Conservation (phyloP, 2,797 vertebrate genomes). For the Chiloscyllium punctatum region DNA sequence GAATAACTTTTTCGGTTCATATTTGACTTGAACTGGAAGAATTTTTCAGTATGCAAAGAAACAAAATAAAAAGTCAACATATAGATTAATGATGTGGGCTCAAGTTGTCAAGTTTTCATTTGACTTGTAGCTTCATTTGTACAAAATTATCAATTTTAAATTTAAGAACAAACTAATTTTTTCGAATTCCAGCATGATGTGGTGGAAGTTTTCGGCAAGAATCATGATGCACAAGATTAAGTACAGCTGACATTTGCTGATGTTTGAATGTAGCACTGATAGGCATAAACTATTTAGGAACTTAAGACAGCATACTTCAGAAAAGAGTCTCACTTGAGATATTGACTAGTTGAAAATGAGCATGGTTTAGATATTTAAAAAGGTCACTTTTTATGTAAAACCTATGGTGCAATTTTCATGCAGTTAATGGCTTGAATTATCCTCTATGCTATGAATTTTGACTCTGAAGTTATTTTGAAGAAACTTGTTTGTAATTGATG, state of each 20-base stretch:
- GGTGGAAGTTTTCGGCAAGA: background rate
- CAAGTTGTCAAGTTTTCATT: background rate
- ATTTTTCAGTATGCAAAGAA: background rate
- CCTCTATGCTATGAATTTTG: too few species aligned
- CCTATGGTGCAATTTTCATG: background rate
- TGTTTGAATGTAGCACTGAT: background rate
- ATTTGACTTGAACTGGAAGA: background rate
- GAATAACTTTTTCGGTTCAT: background rate
- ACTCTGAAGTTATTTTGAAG: background rate
- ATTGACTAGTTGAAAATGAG: background rate
- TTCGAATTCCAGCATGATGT: background rate
- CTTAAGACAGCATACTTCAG: background rate
- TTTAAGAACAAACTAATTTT: background rate
- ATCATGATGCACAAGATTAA: background rate
- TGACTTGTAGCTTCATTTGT: background rate
- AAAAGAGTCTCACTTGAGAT: background rate
- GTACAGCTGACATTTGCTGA: background rate
- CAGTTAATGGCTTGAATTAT: too few species aligned
- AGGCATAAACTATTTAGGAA: background rate
- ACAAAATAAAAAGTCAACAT: too few species aligned
- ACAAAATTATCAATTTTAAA: background rate
- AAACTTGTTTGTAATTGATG: too few species aligned
- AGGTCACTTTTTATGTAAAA: background rate
- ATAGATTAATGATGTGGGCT: background rate
- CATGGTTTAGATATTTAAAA: background rate